phyloP scores from a whole-genome alignment of 2,113 vertebrate species.

The Channa maculata region DNA sequence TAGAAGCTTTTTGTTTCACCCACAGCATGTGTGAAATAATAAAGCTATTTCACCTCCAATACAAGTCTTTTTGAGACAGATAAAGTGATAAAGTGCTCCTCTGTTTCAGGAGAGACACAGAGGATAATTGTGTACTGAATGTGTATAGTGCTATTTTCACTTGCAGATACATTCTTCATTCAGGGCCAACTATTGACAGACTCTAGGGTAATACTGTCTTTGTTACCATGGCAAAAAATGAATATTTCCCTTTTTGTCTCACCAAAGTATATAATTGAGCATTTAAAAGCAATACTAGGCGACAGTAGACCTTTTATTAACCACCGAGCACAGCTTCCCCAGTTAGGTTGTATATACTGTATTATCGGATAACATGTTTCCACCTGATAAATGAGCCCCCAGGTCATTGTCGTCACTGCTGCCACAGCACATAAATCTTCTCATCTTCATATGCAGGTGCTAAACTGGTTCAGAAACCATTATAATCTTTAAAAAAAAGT shows the following conservation, averaged over 20 bases:
- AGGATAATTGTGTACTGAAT: not conserved
- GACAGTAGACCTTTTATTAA: constrained; percentile 16
- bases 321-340: not conserved
- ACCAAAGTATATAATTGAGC: constrained; percentile 15
- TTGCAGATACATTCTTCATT: not conserved
- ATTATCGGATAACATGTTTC: constrained; percentile 15
- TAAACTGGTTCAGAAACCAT: not conserved
- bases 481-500: not conserved
- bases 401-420: constrained; percentile 3
- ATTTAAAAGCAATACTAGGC: constrained; percentile 9
- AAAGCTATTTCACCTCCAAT: not conserved
- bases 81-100: not conserved
- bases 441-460: not conserved
- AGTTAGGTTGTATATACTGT: not conserved
- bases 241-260: not conserved
- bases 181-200: not conserved
- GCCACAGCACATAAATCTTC: not conserved
- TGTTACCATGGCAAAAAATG: constrained; percentile 41
- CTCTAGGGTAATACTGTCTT: not conserved
- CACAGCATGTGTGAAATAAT: not conserved
- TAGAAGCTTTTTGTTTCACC: not conserved
- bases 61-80: not conserved
- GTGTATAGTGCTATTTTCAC: not conserved
- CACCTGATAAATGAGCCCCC: constrained; percentile 10
- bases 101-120: not conserved